Evolutionary conservation across 2,113 vertebrate genomes (phyloP).

Genomic region (Pelmatolapia mariae): DNA sequence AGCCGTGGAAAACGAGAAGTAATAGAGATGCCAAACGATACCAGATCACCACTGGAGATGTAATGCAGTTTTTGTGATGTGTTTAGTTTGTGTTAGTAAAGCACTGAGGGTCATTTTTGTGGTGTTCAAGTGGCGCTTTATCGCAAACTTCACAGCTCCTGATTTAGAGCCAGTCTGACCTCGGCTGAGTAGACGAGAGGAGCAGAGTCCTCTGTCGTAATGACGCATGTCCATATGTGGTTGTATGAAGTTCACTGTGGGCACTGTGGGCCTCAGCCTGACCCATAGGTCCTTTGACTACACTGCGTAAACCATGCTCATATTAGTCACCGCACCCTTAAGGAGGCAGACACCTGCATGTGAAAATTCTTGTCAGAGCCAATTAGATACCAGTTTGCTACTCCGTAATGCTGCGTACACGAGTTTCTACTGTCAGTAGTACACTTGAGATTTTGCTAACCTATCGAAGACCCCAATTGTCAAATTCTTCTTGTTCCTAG

Average conservation of each 20-base stretch:
- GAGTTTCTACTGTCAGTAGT: not conserved
- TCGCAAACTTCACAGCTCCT: constrained; percentile 26
- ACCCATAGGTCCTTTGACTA: not conserved
- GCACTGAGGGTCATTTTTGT: not conserved
- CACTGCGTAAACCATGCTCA: not conserved
- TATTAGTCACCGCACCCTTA: not conserved
- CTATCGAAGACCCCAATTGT: not conserved
- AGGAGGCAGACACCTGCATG: not conserved
- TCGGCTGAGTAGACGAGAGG: not conserved
- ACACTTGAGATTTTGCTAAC: not conserved
- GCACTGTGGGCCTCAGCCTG: not conserved
- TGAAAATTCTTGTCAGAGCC: not conserved
- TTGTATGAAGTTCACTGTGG: not conserved
- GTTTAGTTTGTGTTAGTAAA: not conserved
- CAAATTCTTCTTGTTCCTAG: not conserved
- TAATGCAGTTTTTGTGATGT: not conserved
- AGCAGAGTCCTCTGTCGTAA: not conserved
- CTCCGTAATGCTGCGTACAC: not conserved
- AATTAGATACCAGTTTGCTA: not conserved
- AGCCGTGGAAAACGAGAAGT: not conserved
- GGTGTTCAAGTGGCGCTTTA: constrained; percentile 4
- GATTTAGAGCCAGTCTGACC: constrained; percentile 27
- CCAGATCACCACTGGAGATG: not conserved
- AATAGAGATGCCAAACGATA: not conserved
- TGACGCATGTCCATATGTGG: constrained; percentile 20